A percentile compares a stretch with the other conserved stretches of the same genome.
These are phyloP conservation scores for Cheilosia impressa DNA, from an alignment of 2,888 invertebrate species.

Conservation along the genomic window DNA sequence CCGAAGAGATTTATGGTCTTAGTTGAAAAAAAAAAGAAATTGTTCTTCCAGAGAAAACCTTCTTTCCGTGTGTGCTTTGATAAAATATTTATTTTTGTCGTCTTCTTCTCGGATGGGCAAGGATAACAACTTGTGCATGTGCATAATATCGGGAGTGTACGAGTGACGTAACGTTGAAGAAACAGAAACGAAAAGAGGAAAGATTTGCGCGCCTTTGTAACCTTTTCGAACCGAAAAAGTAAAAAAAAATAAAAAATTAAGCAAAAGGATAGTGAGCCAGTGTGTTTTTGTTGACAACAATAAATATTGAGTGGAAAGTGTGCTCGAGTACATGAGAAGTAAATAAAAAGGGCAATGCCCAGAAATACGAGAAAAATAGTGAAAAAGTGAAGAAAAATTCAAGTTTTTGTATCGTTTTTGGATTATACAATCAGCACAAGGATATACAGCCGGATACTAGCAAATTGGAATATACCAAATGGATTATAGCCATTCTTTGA, in stretches of 20 bases:
- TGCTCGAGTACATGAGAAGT: slow-evolving; percentile 1
- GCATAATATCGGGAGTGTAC: slow-evolving; percentile 70
- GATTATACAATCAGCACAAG: slow-evolving; percentile 60
- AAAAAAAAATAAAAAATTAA: background rate
- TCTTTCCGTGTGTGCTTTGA: slow-evolving; percentile 10
- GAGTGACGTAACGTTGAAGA: slow-evolving; percentile 69
- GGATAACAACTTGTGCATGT: slow-evolving; percentile 71
- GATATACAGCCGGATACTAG: slow-evolving; percentile 38
- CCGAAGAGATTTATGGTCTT: background rate
- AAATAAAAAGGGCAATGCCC: slow-evolving; percentile 19
- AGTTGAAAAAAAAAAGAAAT: background rate
- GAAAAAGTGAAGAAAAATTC: slow-evolving; percentile 40
- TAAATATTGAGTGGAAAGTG: slow-evolving; percentile 12
- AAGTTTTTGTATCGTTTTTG: slow-evolving; percentile 41
- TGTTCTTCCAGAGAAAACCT: background rate
- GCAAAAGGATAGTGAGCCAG: background rate
- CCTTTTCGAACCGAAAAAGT: slow-evolving; percentile 21
- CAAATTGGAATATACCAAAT: slow-evolving; percentile 63
- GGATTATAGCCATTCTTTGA: slow-evolving; percentile 51
- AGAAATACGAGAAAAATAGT: slow-evolving; percentile 13
- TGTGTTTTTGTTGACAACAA: slow-evolving; percentile 11
- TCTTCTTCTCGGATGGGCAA: slow-evolving; percentile 39
- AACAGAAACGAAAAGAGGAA: slow-evolving; percentile 22
- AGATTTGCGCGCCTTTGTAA: slow-evolving; percentile 63
- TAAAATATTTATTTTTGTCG: slow-evolving; percentile 10